Percentiles rank a stretch among this genome's conserved stretches.
Evolutionary conservation across 1,140 invertebrate genomes (phyloP).

Genomic region (Nephila pilipes): DNA sequence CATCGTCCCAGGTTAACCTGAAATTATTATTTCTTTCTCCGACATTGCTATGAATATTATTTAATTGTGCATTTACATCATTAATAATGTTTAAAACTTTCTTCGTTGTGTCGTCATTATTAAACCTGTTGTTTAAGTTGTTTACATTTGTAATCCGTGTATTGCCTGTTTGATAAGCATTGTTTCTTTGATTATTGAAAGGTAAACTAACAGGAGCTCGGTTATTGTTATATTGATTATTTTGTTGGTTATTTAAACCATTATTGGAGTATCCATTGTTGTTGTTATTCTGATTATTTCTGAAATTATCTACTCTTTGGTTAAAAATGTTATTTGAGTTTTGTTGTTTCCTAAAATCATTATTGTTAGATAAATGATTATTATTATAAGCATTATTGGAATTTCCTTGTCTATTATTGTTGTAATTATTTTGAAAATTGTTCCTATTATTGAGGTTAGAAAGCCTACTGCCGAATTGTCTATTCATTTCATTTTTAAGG

Average conservation of each 20-base stretch:
- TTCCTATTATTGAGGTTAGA: neutral
- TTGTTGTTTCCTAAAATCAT: neutral
- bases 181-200: constrained; percentile 45
- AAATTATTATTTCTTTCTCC: constrained; percentile 20
- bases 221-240: constrained; percentile 31
- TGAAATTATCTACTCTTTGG: neutral
- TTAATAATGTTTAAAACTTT: constrained; percentile 60
- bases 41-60: constrained; percentile 7
- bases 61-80: constrained; percentile 54
- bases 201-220: neutral
- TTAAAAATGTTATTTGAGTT: neutral
- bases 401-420: constrained; percentile 25
- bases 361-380: neutral
- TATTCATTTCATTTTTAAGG: constrained; percentile 56
- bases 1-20: constrained; percentile 69
- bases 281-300: neutral
- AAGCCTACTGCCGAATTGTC: constrained; percentile 54
- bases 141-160: neutral
- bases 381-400: constrained; percentile 13
- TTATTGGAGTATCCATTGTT: constrained; percentile 16
- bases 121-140: constrained; percentile 51
- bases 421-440: constrained; percentile 35
- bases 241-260: neutral
- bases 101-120: constrained; percentile 47
- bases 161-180: neutral